Evolutionary conservation across 2,888 invertebrate species (phyloP).

Genomic region (Phrixothrix hirtus): DNA sequence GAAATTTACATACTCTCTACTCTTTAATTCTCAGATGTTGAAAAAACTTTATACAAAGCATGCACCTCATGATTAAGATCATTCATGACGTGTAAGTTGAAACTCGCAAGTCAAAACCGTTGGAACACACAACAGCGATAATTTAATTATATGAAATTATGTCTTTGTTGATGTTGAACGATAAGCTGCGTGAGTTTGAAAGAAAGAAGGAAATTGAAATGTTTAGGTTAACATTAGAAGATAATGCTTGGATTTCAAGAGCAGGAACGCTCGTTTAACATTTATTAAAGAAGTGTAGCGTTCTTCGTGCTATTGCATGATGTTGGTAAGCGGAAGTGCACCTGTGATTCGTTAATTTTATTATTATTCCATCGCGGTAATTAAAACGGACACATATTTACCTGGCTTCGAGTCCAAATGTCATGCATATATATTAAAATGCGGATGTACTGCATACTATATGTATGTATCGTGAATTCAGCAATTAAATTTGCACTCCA

Average conservation of each 20-base stretch:
- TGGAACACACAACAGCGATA: no score
- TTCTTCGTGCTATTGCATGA: conserved; percentile 33
- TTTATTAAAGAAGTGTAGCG: no score
- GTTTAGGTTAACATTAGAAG: no score
- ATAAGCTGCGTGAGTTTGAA: no score
- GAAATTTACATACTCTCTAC: conserved; percentile 13
- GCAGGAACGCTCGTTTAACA: conserved; percentile 18
- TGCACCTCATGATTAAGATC: no score
- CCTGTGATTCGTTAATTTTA: conserved; percentile 48
- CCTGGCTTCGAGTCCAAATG: conserved; percentile 34
- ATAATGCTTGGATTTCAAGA: background rate
- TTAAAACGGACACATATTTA: conserved; percentile 42
- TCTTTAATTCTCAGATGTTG: no score
- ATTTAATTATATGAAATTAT: no score
- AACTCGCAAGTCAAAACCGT: no score
- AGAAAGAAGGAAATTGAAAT: no score
- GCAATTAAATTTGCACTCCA: conserved; percentile 9
- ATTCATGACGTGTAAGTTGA: no score
- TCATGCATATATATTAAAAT: conserved; percentile 32
- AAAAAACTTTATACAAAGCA: no score
- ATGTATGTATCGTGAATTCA: conserved; percentile 12
- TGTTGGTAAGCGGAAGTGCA: conserved; percentile 41
- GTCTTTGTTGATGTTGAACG: no score
- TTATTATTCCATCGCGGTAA: conserved; percentile 44
- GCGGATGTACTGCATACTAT: conserved; percentile 12